These are phyloP conservation scores for Pandemis heparana DNA, from an alignment of 2,888 invertebrate species.

Conservation along the genomic window DNA sequence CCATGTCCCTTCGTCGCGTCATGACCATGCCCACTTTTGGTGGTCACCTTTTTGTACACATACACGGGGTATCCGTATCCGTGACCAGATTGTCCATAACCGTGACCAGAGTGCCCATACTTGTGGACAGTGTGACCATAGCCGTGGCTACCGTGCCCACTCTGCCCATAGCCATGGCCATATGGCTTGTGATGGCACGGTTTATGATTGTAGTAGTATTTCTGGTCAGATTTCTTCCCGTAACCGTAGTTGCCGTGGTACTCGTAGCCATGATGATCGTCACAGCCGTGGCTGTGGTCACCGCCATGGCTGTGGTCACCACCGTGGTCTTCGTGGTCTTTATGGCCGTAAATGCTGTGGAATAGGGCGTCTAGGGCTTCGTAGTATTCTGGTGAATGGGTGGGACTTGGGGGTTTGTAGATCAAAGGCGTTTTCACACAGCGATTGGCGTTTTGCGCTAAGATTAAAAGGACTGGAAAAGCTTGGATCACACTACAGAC, in stretches of 20 bases:
- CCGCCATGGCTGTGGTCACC: constrained; percentile 46
- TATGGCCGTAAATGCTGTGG: constrained; percentile 62
- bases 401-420: constrained; percentile 74
- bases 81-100: constrained; percentile 16
- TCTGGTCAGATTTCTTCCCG: constrained; percentile 48
- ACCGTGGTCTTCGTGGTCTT: constrained; percentile 41
- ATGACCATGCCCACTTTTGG: constrained; percentile 51
- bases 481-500: constrained; percentile 73
- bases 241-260: constrained; percentile 45
- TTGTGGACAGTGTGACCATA: constrained; percentile 18
- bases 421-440: constrained; percentile 73
- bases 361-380: constrained; percentile 74
- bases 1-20: constrained; percentile 62
- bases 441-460: constrained; percentile 72
- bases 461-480: constrained; percentile 73
- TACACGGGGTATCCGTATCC: constrained; percentile 24
- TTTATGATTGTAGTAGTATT: constrained; percentile 35
- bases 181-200: constrained; percentile 32
- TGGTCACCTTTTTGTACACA: constrained; percentile 55
- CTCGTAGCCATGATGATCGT: constrained; percentile 40
- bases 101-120: constrained; percentile 11
- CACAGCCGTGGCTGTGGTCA: constrained; percentile 44
- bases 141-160: constrained; percentile 26
- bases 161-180: constrained; percentile 35
- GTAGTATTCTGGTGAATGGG: constrained; percentile 76